Percentiles rank a stretch among this genome's conserved stretches.
Evolutionary conservation across 2,888 invertebrate species (phyloP).

Genomic region (Callinectes sapidus): DNA sequence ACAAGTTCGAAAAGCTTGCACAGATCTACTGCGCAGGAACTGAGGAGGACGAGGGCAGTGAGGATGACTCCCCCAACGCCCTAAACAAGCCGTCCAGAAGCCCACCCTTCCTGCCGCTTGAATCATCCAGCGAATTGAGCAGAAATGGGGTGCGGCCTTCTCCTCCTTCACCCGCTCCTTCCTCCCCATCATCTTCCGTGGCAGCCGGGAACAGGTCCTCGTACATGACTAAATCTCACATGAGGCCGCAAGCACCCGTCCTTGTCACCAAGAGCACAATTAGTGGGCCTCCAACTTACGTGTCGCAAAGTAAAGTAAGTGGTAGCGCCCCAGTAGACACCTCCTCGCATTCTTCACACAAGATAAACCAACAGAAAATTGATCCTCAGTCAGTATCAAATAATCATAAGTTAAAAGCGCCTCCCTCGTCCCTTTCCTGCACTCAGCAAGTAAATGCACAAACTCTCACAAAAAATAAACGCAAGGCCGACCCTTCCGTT

Average conservation of each 20-base stretch:
- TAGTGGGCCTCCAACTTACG: background rate
- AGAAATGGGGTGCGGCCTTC: background rate
- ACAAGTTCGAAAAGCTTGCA: slow-evolving; percentile 67
- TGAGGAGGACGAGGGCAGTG: slow-evolving; percentile 68
- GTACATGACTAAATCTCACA: background rate
- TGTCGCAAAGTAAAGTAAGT: background rate
- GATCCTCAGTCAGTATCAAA: background rate
- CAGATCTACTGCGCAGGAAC: slow-evolving; percentile 59
- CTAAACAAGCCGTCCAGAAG: background rate
- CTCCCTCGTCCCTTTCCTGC: background rate
- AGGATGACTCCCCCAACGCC: slow-evolving; percentile 61
- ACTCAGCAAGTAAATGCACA: background rate
- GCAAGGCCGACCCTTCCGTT: background rate
- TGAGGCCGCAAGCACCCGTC: background rate
- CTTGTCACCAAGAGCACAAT: background rate
- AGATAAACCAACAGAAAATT: background rate
- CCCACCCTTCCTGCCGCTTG: background rate
- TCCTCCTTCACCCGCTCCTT: background rate
- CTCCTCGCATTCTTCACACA: background rate
- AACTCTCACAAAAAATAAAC: background rate
- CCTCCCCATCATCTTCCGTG: slow-evolving; percentile 1
- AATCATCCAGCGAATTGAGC: background rate
- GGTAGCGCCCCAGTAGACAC: background rate
- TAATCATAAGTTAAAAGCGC: background rate
- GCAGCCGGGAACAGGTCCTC: background rate